These are phyloP conservation scores for Eurytoma adleriae DNA, from an alignment of 2,888 invertebrate species.

Conservation along the genomic window DNA sequence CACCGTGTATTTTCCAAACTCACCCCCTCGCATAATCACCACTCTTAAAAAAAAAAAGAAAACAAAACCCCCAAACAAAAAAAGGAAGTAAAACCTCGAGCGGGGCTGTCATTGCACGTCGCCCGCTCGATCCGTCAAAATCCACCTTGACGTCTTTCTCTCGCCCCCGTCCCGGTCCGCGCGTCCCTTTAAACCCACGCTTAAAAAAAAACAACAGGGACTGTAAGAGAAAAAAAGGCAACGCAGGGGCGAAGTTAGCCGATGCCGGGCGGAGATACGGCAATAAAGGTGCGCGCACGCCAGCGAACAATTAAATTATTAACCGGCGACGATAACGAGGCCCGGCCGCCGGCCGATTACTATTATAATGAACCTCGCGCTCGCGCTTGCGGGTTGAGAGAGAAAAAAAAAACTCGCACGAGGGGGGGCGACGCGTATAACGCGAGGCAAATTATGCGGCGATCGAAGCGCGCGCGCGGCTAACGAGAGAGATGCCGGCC, in stretches of 20 bases:
- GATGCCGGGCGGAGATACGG: slow-evolving; percentile 72
- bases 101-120: background rate
- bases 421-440: slow-evolving; percentile 3
- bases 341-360: slow-evolving; percentile 67
- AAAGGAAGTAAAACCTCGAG: background rate
- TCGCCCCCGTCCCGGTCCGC: background rate
- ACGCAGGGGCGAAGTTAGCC: slow-evolving; percentile 24
- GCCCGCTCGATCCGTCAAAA: slow-evolving; percentile 16
- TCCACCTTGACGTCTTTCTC: slow-evolving; percentile 8
- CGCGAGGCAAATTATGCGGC: slow-evolving; percentile 43
- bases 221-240: background rate
- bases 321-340: slow-evolving; percentile 73
- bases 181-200: background rate
- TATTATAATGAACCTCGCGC: slow-evolving; percentile 63
- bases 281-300: slow-evolving; percentile 72
- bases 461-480: background rate
- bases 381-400: background rate
- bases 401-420: slow-evolving; percentile 2
- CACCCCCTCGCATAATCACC: background rate
- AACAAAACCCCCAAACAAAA: background rate
- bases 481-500: slow-evolving; percentile 13
- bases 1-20: background rate
- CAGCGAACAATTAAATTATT: slow-evolving; percentile 76
- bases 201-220: background rate
- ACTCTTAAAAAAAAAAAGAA: background rate